Base-by-base conservation (phyloP, 2,888 invertebrate species). In the Sphaerophoria taeniata region DNA sequence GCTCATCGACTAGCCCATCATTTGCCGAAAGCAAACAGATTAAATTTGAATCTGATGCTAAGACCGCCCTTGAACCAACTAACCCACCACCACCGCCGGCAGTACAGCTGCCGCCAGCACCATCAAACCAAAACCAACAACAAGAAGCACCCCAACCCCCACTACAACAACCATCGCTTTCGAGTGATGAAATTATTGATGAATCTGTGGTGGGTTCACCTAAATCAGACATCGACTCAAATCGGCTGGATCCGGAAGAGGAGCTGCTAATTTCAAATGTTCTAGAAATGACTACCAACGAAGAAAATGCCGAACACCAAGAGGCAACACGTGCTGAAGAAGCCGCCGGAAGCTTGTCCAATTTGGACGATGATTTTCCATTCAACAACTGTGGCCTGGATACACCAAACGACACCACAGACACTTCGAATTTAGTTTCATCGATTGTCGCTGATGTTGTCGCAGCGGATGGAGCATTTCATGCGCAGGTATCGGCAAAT, bases 201-300 rank as follows among this genome's bases (percentile, higher is more conserved):
- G 60, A 63, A 39, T 51, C 49, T 1, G n/a, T 36, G 11, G 70
- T 56, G 14, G 49, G 63, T 16, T 85, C 80, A 24, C 76, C 80
- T 31, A 79, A 85, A 73, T 80, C 84, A 14, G 71, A 67, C 56
- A 65, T 33, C 14, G 81, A 81, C n/a, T 76, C 76, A 0, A 80
- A 67, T 63, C 84, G 80, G 16, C 63, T 85, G 56, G 84, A 76
- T 39, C 36, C 76, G 16, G 85, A 85, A 47, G 85, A 80, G 34
- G 85, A 85, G 53, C 34, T 85, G 31, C 61, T 85, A 7, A 85
- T 85, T 65, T 81, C 85, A 14, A 85, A 85, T 71, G 85, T 85
- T n/a, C 70, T 85, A 6, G 81, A 85, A 43, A 85, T 85, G 85
- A 67, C 75, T 0, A 75, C 70, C 5, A 79, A 71, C 43, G 73